These are phyloP conservation scores for Gila orcuttii DNA, from an alignment of 2,113 vertebrate genomes.

Conservation along the genomic window DNA sequence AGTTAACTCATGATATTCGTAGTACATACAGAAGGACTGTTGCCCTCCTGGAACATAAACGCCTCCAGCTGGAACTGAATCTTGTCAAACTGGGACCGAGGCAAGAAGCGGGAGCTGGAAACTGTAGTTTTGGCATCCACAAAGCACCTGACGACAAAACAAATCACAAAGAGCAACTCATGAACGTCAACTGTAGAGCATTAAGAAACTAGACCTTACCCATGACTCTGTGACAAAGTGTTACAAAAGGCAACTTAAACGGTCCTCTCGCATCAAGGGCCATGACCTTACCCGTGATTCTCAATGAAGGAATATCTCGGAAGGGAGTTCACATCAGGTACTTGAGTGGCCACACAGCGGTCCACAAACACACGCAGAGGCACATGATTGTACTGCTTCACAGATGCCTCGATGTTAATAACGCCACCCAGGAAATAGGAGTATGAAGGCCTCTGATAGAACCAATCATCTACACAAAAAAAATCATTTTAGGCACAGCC, in stretches of 20 bases:
- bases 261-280: too few species aligned
- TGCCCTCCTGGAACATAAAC: conserved; percentile 64
- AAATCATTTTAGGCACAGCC: too few species aligned
- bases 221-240: too few species aligned
- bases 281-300: conserved; percentile 62
- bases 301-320: conserved; percentile 69
- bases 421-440: too few species aligned
- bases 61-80: conserved; percentile 68
- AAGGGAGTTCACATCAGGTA: conserved; percentile 50
- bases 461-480: conserved; percentile 57
- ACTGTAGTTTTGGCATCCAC: conserved; percentile 63
- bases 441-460: conserved; percentile 38
- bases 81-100: conserved; percentile 49
- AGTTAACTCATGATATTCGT: too few species aligned
- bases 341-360: conserved; percentile 64
- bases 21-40: conserved; percentile 33
- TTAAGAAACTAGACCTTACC: too few species aligned
- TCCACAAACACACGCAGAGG: conserved; percentile 68
- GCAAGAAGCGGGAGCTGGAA: conserved; percentile 65
- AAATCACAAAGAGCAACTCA: too few species aligned
- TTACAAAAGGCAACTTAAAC: too few species aligned
- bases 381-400: conserved; percentile 58
- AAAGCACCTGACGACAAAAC: conserved; percentile 58
- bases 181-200: too few species aligned
- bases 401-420: too few species aligned